Evolutionary conservation across 2,113 vertebrate genomes (phyloP).

Genomic region (Solea senegalensis): DNA sequence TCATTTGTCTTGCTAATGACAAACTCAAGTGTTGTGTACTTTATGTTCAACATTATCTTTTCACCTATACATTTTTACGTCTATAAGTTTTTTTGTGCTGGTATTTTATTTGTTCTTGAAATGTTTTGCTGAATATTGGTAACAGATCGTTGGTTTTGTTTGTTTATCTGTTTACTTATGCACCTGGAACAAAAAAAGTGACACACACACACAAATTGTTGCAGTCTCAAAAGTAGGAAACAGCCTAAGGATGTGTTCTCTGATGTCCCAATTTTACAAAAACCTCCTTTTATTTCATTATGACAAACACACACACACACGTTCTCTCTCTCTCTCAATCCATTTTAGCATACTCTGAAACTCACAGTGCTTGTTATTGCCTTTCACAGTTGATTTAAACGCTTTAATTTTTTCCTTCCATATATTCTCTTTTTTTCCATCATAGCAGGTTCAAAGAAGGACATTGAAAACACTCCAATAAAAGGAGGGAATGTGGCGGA

Average conservation of each 20-base stretch:
- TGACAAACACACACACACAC: background rate
- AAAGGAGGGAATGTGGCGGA: slow-evolving; percentile 93
- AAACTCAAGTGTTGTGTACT: no score
- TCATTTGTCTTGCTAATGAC: no score
- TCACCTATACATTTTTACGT: no score
- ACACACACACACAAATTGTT: background rate
- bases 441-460: slow-evolving; percentile 94
- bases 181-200: rapidly evolving
- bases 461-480: slow-evolving; percentile 91
- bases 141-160: background rate
- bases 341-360: slow-evolving; percentile 28
- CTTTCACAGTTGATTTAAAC: slow-evolving; percentile 21
- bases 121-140: background rate
- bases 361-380: slow-evolving; percentile 28
- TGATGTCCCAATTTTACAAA: slow-evolving; percentile 54
- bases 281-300: background rate
- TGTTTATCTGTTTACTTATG: background rate
- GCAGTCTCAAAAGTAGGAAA: slow-evolving; percentile 1
- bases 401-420: background rate
- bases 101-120: background rate
- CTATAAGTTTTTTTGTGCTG: background rate
- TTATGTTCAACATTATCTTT: no score
- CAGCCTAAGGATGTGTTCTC: slow-evolving; percentile 8
- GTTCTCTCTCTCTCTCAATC: background rate
- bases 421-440: slow-evolving; percentile 6